Percentiles rank a stretch among this genome's conserved stretches.
phyloP scores from a whole-genome alignment of 1,140 invertebrate species.

The Amphibalanus amphitrite region DNA sequence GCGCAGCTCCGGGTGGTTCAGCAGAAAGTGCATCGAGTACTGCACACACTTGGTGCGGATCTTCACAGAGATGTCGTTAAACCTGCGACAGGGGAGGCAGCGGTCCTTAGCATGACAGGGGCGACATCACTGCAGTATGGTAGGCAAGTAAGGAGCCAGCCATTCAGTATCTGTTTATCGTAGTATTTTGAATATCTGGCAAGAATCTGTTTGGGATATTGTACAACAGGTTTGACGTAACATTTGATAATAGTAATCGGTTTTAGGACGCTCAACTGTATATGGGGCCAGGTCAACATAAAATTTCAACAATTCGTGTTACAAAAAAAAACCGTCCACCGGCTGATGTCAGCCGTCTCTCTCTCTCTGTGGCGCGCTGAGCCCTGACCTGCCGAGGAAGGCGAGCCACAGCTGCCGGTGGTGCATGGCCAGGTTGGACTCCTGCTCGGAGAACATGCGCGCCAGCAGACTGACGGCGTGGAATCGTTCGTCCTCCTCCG shows the following conservation, averaged over 20 bases:
- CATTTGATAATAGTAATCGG: too few species aligned
- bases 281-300: too few species aligned
- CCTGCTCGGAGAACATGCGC: conserved; percentile 86
- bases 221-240: too few species aligned
- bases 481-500: conserved; percentile 65
- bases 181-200: background rate
- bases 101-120: too few species aligned
- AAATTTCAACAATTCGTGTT: too few species aligned
- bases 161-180: conserved; percentile 3
- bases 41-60: conserved; percentile 92
- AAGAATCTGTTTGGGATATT: too few species aligned
- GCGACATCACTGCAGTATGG: too few species aligned
- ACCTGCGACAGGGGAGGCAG: conserved; percentile 43
- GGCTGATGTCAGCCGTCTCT: too few species aligned
- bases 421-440: conserved; percentile 70
- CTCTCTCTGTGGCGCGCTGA: too few species aligned
- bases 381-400: conserved; percentile 50
- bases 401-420: conserved; percentile 69
- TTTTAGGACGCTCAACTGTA: too few species aligned
- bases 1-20: conserved; percentile 81
- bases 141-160: background rate
- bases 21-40: conserved; percentile 90
- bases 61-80: conserved; percentile 82
- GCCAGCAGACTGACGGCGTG: conserved; percentile 77
- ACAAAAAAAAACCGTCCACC: too few species aligned